Evolutionary conservation across 2,797 vertebrate species (phyloP).

Genomic region (Mormyrus hasselquistii): DNA sequence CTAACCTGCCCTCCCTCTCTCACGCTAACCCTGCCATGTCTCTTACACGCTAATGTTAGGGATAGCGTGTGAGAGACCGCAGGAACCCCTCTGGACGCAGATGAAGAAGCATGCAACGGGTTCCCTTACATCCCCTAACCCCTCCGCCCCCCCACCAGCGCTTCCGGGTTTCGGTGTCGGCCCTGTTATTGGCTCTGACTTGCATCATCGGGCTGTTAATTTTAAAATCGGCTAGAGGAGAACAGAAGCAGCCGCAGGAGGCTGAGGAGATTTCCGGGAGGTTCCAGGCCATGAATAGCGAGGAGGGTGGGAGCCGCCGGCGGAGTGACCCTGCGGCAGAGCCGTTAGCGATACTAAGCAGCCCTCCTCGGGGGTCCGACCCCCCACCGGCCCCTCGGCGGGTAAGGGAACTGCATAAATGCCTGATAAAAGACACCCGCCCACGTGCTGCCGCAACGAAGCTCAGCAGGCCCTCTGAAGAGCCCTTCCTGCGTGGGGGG

Average conservation of each 20-base stretch:
- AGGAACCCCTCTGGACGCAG: not conserved
- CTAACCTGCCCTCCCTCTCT: too few relatives aligned
- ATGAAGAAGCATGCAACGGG: not conserved
- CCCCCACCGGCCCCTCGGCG: not conserved
- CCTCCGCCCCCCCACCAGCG: too few relatives aligned
- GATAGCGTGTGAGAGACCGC: not conserved
- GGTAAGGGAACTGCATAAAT: not conserved
- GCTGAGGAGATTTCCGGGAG: not conserved
- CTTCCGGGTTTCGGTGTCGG: not conserved
- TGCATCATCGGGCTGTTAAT: not conserved
- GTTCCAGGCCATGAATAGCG: not conserved
- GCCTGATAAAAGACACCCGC: not conserved
- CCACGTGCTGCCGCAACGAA: not conserved
- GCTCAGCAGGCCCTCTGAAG: not conserved
- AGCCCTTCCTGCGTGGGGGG: not conserved
- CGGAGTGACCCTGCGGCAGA: not conserved
- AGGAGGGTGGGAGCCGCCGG: not conserved
- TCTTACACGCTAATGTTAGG: not conserved
- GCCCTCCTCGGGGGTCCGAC: not conserved
- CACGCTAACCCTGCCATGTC: too few relatives aligned
- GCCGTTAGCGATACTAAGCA: not conserved
- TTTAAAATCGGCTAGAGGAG: not conserved
- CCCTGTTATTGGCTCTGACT: not conserved
- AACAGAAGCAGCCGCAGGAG: not conserved
- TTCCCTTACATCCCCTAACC: not conserved